Percentiles rank a stretch among this genome's conserved stretches.
phyloP scores from a whole-genome alignment of 1,140 invertebrate species.

The Achroia grisella region DNA sequence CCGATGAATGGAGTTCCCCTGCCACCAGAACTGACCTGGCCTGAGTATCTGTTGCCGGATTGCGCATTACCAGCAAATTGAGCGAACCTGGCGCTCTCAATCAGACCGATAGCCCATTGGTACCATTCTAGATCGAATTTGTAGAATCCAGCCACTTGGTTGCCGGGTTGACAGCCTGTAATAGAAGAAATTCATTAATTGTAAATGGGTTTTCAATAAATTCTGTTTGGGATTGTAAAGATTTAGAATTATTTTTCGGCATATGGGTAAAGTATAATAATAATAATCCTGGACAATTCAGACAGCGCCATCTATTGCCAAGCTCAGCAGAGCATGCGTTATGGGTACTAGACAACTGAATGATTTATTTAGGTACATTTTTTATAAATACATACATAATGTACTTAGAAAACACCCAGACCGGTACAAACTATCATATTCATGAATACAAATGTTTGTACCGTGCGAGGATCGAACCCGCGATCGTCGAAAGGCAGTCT shows the following conservation, averaged over 20 bases:
- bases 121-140: slow-evolving; percentile 71
- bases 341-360: too few relatives aligned
- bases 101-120: slow-evolving; percentile 59
- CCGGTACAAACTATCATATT: too few relatives aligned
- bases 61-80: slow-evolving; percentile 23
- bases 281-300: too few relatives aligned
- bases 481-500: too few relatives aligned
- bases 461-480: too few relatives aligned
- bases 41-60: slow-evolving; percentile 15
- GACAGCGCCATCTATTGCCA: too few relatives aligned
- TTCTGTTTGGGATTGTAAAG: background rate
- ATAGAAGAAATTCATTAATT: slow-evolving; percentile 6
- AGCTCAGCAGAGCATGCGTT: too few relatives aligned
- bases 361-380: too few relatives aligned
- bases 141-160: slow-evolving; percentile 67
- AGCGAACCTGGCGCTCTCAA: slow-evolving; percentile 48
- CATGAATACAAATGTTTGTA: too few relatives aligned
- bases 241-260: background rate
- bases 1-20: background rate
- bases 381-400: too few relatives aligned
- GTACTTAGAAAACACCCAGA: too few relatives aligned
- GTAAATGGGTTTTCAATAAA: background rate
- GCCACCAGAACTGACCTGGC: slow-evolving; percentile 19
- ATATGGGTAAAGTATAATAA: too few relatives aligned
- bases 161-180: slow-evolving; percentile 59